Percentiles rank a stretch among this genome's conserved stretches.
These are phyloP conservation scores for Erethizon dorsatum DNA, from an alignment of 2,797 vertebrate species.

Conservation along the genomic window DNA sequence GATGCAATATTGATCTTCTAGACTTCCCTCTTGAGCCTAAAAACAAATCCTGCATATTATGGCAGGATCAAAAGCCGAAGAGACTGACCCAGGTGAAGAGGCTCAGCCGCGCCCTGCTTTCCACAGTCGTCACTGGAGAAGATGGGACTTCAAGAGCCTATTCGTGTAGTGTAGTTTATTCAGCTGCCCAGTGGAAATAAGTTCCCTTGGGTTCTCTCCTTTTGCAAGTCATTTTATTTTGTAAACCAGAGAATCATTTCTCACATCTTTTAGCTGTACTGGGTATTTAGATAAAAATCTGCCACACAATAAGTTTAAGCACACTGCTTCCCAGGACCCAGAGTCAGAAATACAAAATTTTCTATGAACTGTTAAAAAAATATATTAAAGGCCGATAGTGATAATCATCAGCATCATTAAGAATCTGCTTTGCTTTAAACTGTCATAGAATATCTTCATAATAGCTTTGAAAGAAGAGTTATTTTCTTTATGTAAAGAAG, in stretches of 20 bases:
- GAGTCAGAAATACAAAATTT: neutral
- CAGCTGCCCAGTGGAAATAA: constrained; percentile 22
- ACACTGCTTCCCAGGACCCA: neutral
- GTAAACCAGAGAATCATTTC: neutral
- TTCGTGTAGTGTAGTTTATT: constrained; percentile 4
- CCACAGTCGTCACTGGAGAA: neutral
- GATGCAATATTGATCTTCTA: neutral
- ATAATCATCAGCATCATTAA: neutral
- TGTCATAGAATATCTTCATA: neutral
- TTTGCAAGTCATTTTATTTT: constrained; percentile 36
- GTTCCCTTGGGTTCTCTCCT: neutral
- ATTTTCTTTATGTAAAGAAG: neutral
- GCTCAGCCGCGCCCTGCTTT: too few relatives aligned
- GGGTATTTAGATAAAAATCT: neutral
- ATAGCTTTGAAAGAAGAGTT: neutral
- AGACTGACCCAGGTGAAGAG: neutral
- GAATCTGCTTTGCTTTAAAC: neutral
- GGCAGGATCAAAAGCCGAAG: neutral
- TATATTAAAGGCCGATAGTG: neutral
- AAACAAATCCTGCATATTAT: neutral
- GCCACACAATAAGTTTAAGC: rapidly evolving
- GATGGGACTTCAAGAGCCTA: neutral
- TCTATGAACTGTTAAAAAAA: neutral
- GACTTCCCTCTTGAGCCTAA: neutral
- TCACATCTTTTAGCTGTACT: constrained; percentile 7